Base-by-base conservation (phyloP, 2,888 invertebrate species). In the Rhagophthalmus giganteus region DNA sequence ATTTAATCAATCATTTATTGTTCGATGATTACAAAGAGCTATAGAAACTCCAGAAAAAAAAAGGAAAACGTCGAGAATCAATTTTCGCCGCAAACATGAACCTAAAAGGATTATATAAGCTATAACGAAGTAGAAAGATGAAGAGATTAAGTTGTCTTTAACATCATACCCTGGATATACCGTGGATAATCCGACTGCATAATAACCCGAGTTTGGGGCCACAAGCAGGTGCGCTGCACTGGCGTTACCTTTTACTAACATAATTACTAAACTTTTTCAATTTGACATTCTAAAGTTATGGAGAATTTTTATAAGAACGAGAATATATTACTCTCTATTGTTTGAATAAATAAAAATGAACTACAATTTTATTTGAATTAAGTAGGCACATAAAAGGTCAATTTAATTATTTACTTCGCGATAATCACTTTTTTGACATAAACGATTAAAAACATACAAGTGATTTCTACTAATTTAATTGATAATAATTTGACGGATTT, bases 221-320 rank as follows among this genome's bases (percentile, higher is more conserved):
- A 39, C 39, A 40, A 54, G 49, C 54, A 54, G 54, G 54, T 54
- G 54, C 38, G 54, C 42, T 39, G 49, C 54, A 54, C 54, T 54
- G 40, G 45, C 39, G 49, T 49, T 54, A 54, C 54, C 48, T 54
- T 48, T 50, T 54, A 55, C 55, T 51, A 49, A 55, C 62, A 57
- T 66, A 65, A 66, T 64, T 66, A 64, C 62, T 56, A 66, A 67
- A 64, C 56, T 66, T 67, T 65, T 67, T 66, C 64, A 65, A 65
- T 66, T 65, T 65, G 64, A 64, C 62, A 61, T 60, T 55, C 49
- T 52, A 46, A 57, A 57, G 27, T 51, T 52, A 34, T 20, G 44
- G 32, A 20, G 51, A 55, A 47, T 39, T 52, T 54, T 59, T 59
- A 51, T 52, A 34, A 48, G 24, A 16, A 30, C 9, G 30, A 9